Conservation (phyloP, 2,113 vertebrate species). For the Crotalus helleri region DNA sequence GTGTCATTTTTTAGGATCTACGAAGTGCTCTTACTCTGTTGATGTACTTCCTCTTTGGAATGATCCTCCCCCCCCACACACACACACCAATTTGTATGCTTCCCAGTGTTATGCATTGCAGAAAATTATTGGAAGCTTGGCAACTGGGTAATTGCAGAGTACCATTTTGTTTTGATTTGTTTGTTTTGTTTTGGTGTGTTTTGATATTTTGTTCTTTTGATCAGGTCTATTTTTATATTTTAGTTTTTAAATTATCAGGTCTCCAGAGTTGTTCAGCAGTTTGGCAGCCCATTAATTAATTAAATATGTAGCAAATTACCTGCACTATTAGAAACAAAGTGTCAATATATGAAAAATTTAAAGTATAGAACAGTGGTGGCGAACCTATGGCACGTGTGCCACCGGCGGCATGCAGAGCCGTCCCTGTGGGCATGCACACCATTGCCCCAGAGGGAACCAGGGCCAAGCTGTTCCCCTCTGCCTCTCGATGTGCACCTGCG, state of each 20-base stretch:
- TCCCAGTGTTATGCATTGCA: background rate
- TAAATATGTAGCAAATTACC: background rate
- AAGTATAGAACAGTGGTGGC: conserved; percentile 6
- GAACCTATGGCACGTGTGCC: too few species aligned
- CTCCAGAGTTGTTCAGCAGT: background rate
- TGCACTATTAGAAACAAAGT: conserved; percentile 24
- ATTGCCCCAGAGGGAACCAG: too few species aligned
- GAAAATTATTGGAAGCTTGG: background rate
- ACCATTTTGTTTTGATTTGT: background rate
- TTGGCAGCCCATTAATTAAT: background rate
- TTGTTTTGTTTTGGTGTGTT: background rate
- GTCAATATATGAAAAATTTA: conserved; percentile 53
- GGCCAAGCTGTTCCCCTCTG: too few species aligned
- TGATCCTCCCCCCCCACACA: background rate
- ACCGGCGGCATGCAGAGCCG: too few species aligned
- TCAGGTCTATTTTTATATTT: background rate
- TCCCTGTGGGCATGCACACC: too few species aligned
- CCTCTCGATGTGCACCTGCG: too few species aligned
- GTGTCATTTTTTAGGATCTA: background rate
- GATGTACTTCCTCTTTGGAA: background rate
- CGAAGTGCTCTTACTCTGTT: background rate
- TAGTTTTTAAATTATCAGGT: background rate
- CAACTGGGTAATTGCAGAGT: background rate
- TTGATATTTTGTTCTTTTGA: background rate
- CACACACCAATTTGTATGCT: background rate